Evolutionary conservation across 2,113 vertebrate species (phyloP).

Genomic region (Oreochromis aureus): DNA sequence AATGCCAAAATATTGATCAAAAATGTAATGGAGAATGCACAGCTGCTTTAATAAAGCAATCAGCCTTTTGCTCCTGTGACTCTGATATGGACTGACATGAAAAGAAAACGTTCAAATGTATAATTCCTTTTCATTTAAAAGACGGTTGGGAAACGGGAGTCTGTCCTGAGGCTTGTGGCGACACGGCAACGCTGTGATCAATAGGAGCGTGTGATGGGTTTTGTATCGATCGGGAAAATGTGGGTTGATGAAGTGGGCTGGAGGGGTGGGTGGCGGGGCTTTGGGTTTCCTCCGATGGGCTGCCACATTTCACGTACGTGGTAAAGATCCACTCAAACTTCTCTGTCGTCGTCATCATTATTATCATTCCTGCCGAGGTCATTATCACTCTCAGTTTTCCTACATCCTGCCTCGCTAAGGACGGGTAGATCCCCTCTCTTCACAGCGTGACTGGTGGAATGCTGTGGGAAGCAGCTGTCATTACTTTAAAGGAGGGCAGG

Average conservation of each 20-base stretch:
- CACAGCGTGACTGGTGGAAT: background rate
- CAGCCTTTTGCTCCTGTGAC: conserved; percentile 38
- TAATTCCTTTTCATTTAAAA: conserved; percentile 53
- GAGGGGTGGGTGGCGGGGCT: background rate
- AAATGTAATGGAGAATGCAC: conserved; percentile 47
- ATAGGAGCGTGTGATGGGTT: conserved; percentile 69
- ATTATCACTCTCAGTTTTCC: conserved; percentile 16
- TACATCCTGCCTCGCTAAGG: background rate
- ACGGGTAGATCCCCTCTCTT: background rate
- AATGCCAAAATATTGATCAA: conserved; percentile 70
- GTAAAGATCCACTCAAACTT: conserved; percentile 23
- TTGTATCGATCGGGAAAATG: conserved; percentile 69
- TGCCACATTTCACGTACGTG: conserved; percentile 5
- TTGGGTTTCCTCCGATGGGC: conserved; percentile 21
- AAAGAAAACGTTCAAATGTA: conserved; percentile 51
- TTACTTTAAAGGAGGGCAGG: conserved; percentile 23
- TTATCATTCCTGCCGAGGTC: conserved; percentile 21
- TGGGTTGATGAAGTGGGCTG: conserved; percentile 68
- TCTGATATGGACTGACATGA: conserved; percentile 65
- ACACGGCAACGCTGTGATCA: conserved; percentile 62
- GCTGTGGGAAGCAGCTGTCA: conserved; percentile 47
- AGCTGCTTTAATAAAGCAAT: conserved; percentile 52
- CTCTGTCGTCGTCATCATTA: conserved; percentile 25
- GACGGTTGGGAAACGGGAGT: conserved; percentile 44
- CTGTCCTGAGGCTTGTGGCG: conserved; percentile 59